Evolutionary conservation across 2,797 vertebrate species (phyloP), one percentile per base, ranked within the genome.

Genomic region (Oophaga sylvatica): DNA sequence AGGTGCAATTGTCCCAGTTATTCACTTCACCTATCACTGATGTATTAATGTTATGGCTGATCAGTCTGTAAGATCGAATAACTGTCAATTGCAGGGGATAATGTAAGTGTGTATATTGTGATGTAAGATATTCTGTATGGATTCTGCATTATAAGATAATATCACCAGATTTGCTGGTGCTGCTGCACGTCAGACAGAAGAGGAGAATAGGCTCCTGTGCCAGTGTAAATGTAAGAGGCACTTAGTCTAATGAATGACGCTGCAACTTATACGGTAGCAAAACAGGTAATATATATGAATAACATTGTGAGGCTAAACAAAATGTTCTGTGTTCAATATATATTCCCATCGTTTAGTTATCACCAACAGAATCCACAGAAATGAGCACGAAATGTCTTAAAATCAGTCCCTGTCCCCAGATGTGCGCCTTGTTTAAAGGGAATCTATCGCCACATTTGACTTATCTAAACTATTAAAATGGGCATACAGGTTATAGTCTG

Each of bases 171-270:
- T 75, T 48, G 19, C 9, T 53, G 0, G 0, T 26, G n/a, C 12
- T 22, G 70, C 83, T 63, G 59, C 48, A 41, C 59, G 29, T 62
- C 68, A 87, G 80, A 82, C 56, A 62, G 53, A 29, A 22, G 53
- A 41, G 59, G 63, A 60, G 26, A 48, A 81, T 70, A 16, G n/a
- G 73, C 19, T 57, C 70, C 70, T 81, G 29, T 76, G 48, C 60
- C 79, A 85, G 45, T 11, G 41, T 73, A 26, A 26, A 26, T 76
- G 35, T 35, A 59, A 81, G 79, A 70, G 76, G 83, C 70, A 88
- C 79, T 88, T 88, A 85, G 26, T 45, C 75, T 67, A 88, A 88
- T 87, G 86, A 84, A 80, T 84, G 86, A 87, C 41, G 6, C 63
- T 31, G 73, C 17, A 57, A 5, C 22, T 53, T 80, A 88, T 60